Evolutionary conservation across 2,113 vertebrate genomes (phyloP), one percentile per base, ranked within the genome.

Genomic region (Solenodon paradoxus): DNA sequence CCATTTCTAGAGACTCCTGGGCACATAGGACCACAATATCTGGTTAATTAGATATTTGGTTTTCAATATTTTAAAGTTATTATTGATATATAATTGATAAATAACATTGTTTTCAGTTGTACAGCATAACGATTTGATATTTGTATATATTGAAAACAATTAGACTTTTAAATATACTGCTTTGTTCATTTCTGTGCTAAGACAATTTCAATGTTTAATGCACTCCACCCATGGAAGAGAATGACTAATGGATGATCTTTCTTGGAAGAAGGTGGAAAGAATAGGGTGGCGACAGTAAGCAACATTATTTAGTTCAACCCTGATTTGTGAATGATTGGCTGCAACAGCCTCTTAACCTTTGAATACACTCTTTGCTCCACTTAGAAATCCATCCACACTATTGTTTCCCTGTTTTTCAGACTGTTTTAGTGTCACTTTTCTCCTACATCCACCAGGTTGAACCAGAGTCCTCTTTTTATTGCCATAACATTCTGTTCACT

Each of bases 381-480:
- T 74, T 57, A 45, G 13, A 68, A 55, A 40, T 68, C 35, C 12
- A 20, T 63, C 49, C 63, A 91, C 10, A 26, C 17, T 20, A 22
- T 38, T n/a, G 11, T 30, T 42, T 40, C 24, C 38, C 69, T 88
- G n/a, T 55, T 87, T 95, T 95, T 92, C 88, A 84, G 79, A 45
- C 53, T 69, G 49, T 28, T 53, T 63, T 57, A 24, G 38, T 51
- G 63, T 59, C 22, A 61, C 68, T 63, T 85, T 55, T 66, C 35
- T 93, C 15, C 47, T 51, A 6, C 55, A 81, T 63, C 28, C 3
- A 6, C 15, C 28, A 45, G 40, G 26, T 8, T 87, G 49, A 84
- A 61, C 51, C 77, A 57, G 19, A 51, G 57, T 79, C 69, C 55
- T 75, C 38, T 81, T 26, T 90, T 53, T 59, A 49, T 53, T 64